Percentiles rank a stretch among this genome's conserved stretches.
These are phyloP conservation scores for Trichonephila clavipes DNA, from an alignment of 1,140 invertebrate species.

Conservation along the genomic window DNA sequence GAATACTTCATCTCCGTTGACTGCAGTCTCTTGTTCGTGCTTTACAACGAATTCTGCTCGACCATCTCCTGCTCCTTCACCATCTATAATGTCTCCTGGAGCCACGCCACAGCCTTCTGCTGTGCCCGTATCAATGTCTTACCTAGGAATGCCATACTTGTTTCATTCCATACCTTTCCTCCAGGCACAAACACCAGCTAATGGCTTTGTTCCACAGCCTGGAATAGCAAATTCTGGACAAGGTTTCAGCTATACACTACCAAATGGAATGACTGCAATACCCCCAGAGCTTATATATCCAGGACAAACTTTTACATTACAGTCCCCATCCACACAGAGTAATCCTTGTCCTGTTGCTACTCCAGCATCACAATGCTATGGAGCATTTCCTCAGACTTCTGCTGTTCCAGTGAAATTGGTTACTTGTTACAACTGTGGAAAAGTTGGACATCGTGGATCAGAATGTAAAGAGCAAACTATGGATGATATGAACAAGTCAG, in stretches of 20 bases:
- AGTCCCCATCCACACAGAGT: slow-evolving; percentile 67
- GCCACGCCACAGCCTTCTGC: slow-evolving; percentile 43
- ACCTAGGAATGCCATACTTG: slow-evolving; percentile 62
- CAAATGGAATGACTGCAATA: slow-evolving; percentile 77
- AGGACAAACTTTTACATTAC: slow-evolving; percentile 63
- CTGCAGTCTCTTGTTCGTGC: slow-evolving; percentile 59
- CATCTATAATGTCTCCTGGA: slow-evolving; percentile 54
- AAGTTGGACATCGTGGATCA: slow-evolving; percentile 87
- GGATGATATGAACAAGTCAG: slow-evolving; percentile 90
- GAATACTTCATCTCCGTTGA: slow-evolving; percentile 39
- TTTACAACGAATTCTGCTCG: slow-evolving; percentile 69
- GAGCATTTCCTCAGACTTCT: slow-evolving; percentile 84
- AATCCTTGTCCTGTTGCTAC: slow-evolving; percentile 68
- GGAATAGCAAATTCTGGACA: slow-evolving; percentile 62
- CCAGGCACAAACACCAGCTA: slow-evolving; percentile 59
- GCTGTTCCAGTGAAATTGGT: slow-evolving; percentile 80
- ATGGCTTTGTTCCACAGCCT: slow-evolving; percentile 72
- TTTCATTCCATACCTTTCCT: slow-evolving; percentile 76
- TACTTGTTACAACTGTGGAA: slow-evolving; percentile 89
- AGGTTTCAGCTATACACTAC: slow-evolving; percentile 65
- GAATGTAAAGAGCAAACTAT: slow-evolving; percentile 93
- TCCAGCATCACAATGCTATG: slow-evolving; percentile 79
- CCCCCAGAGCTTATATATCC: slow-evolving; percentile 77
- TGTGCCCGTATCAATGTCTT: slow-evolving; percentile 58
- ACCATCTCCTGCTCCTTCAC: slow-evolving; percentile 69